These are phyloP conservation scores for Eulemur mongoz DNA, from an alignment of 2,797 vertebrate genomes.

Conservation along the genomic window DNA sequence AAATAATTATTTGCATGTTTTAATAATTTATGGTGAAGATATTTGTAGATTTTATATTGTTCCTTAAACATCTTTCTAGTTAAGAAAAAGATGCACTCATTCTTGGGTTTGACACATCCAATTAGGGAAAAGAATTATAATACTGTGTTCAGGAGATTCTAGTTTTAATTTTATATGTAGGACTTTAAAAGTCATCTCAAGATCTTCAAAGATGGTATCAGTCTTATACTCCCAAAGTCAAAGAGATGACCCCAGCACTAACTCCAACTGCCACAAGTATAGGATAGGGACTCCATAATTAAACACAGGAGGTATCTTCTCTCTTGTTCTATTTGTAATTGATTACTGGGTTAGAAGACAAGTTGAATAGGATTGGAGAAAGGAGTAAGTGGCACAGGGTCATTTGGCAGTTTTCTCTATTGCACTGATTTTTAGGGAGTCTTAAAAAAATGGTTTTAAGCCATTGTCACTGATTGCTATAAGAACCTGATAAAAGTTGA, in stretches of 20 bases:
- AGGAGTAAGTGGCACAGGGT: background rate
- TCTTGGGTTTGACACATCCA: background rate
- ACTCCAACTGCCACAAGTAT: background rate
- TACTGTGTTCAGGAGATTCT: background rate
- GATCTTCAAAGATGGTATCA: background rate
- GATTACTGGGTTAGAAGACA: background rate
- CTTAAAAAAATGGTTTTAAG: background rate
- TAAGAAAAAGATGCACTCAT: background rate
- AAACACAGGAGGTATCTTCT: background rate
- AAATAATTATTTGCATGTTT: slow-evolving; percentile 7
- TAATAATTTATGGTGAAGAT: background rate
- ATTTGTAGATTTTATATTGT: background rate
- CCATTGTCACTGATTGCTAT: background rate
- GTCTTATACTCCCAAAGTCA: background rate
- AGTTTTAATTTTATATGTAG: slow-evolving; percentile 31
- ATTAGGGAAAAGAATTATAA: background rate
- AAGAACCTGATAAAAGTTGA: background rate
- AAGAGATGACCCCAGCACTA: background rate
- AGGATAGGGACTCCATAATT: background rate
- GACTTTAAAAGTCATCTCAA: background rate
- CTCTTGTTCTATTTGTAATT: background rate
- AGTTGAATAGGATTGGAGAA: background rate
- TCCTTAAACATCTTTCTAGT: background rate
- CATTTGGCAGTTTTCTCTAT: background rate
- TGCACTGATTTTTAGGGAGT: background rate